These are phyloP conservation scores for Suillia variegata DNA, from an alignment of 2,888 invertebrate species.

Conservation along the genomic window DNA sequence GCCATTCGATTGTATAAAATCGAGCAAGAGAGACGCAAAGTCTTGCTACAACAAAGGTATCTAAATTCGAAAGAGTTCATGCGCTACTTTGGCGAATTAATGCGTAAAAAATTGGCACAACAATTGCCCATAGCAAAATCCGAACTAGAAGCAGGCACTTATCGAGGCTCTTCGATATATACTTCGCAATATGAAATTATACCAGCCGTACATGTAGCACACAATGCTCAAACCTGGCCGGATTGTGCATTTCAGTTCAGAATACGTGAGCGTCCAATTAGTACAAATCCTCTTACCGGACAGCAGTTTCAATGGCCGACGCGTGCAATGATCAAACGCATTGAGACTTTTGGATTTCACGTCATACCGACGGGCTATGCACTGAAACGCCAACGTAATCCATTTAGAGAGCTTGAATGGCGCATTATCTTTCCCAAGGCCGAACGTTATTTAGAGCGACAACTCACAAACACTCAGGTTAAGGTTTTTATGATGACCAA, in stretches of 20 bases:
- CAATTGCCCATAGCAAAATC: slow-evolving; percentile 66
- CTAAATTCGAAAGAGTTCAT: slow-evolving; percentile 73
- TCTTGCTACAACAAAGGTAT: slow-evolving; percentile 47
- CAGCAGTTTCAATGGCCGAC: slow-evolving; percentile 74
- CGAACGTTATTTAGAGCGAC: slow-evolving; percentile 75
- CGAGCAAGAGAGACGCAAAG: slow-evolving; percentile 40
- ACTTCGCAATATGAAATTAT: slow-evolving; percentile 71
- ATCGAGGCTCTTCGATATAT: slow-evolving; percentile 72
- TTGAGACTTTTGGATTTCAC: slow-evolving; percentile 71
- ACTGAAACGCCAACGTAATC: slow-evolving; percentile 68
- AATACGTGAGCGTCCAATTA: slow-evolving; percentile 65
- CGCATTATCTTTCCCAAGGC: slow-evolving; percentile 78
- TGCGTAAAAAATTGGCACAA: slow-evolving; percentile 67
- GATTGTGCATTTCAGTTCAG: slow-evolving; percentile 73
- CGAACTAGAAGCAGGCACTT: slow-evolving; percentile 65
- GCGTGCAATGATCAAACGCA: slow-evolving; percentile 69
- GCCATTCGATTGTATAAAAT: slow-evolving; percentile 31
- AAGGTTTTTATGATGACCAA: slow-evolving; percentile 73
- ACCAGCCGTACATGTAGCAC: slow-evolving; percentile 67
- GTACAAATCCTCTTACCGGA: slow-evolving; percentile 66
- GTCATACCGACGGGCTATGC: slow-evolving; percentile 74
- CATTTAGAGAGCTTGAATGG: slow-evolving; percentile 75
- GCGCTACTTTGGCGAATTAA: slow-evolving; percentile 69
- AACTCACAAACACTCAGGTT: slow-evolving; percentile 73
- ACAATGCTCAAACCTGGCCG: slow-evolving; percentile 70